A percentile compares a stretch with the other conserved stretches of the same genome.
phyloP scores from a whole-genome alignment of 2,113 vertebrate genomes.

The Empidonax alnorum region DNA sequence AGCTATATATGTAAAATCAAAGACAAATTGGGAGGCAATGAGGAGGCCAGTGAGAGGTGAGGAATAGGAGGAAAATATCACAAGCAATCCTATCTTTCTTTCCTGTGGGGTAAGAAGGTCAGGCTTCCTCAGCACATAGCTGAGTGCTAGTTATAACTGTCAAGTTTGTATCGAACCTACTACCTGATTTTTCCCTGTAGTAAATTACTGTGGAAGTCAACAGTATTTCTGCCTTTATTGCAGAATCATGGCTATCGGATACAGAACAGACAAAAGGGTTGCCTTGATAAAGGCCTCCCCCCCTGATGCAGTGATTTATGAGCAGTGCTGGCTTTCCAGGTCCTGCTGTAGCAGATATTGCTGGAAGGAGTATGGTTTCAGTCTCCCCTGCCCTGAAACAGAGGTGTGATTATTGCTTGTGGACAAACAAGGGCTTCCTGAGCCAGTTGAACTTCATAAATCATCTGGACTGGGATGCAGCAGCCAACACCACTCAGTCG shows the following conservation, averaged over 20 bases:
- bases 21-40: not conserved
- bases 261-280: not conserved
- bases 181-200: not conserved
- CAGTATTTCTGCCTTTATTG: constrained; percentile 31
- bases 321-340: not conserved
- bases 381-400: constrained; percentile 31
- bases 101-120: not conserved
- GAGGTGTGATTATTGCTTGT: constrained; percentile 10
- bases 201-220: constrained; percentile 23
- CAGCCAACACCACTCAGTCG: fast-evolving
- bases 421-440: constrained; percentile 38
- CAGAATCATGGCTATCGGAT: not conserved
- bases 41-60: not conserved
- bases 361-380: not conserved
- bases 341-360: constrained; percentile 48
- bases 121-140: not conserved
- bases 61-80: not conserved
- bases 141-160: constrained; percentile 21
- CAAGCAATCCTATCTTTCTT: not conserved
- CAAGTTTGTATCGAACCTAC: not conserved
- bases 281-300: not conserved
- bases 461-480: not conserved
- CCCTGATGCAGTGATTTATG: constrained; percentile 30
- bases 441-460: constrained; percentile 26
- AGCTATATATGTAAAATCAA: not conserved